A percentile compares a stretch with the other conserved stretches of the same genome.
phyloP scores from a whole-genome alignment of 2,888 invertebrate genomes.

The Papilio demoleus region DNA sequence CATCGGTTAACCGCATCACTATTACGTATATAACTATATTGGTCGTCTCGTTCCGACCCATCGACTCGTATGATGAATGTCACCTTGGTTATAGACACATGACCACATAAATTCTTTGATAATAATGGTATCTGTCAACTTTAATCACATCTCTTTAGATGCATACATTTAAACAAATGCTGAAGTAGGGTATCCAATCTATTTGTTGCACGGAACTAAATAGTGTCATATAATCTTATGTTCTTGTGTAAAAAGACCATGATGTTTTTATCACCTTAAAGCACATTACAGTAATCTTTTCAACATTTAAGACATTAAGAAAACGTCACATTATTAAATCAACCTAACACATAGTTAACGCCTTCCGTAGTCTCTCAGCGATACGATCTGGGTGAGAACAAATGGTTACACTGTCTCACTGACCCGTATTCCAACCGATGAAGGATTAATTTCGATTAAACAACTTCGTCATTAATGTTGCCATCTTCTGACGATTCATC shows the following conservation, averaged over 20 bases:
- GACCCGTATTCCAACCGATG: not conserved
- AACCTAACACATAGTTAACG: slow-evolving; percentile 16
- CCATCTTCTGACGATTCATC: slow-evolving; percentile 13
- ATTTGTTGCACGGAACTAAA: not conserved
- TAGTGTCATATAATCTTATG: not conserved
- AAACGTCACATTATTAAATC: not conserved
- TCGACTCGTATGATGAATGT: slow-evolving; percentile 14
- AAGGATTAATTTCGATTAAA: slow-evolving; percentile 5
- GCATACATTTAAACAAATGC: not conserved
- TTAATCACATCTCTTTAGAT: not conserved
- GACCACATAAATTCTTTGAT: not conserved
- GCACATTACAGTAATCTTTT: not conserved
- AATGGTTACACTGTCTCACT: not conserved
- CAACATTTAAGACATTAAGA: not conserved
- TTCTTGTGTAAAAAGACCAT: not conserved
- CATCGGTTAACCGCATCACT: slow-evolving; percentile 25
- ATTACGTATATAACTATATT: slow-evolving; percentile 5
- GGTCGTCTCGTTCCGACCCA: not conserved
- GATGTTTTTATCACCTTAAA: no score
- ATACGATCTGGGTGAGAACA: slow-evolving; percentile 20
- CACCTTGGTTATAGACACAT: slow-evolving; percentile 10
- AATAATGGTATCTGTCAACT: not conserved
- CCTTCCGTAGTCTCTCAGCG: slow-evolving; percentile 23
- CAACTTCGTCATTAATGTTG: not conserved
- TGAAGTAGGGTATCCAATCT: not conserved